Conservation (phyloP, 2,113 vertebrate species). For the Condylura cristata region DNA sequence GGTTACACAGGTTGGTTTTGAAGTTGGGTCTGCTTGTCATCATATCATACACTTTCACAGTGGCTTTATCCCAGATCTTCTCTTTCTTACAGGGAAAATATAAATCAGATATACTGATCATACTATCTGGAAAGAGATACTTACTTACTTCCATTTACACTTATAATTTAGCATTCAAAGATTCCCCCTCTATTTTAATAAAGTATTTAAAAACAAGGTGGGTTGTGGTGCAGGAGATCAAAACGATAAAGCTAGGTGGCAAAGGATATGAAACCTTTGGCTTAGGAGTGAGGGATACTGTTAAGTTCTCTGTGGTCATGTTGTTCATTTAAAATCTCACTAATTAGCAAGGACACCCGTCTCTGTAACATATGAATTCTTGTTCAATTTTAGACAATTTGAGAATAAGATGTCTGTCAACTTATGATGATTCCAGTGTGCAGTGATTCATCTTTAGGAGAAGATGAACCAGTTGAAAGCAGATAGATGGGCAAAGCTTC, state of each 20-base stretch:
- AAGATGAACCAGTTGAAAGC: background rate
- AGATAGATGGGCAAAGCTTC: rapidly evolving
- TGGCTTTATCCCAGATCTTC: background rate
- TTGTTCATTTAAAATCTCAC: background rate
- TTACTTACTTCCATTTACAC: background rate
- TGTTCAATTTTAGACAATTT: background rate
- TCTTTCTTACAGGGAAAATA: background rate
- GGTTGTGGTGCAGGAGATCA: background rate
- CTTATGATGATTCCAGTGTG: background rate
- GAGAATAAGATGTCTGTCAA: background rate
- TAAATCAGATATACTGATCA: background rate
- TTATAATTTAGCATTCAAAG: background rate
- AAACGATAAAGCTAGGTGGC: background rate
- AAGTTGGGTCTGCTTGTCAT: background rate
- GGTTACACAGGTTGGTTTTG: background rate
- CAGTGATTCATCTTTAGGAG: background rate
- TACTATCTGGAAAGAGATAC: background rate
- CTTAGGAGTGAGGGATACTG: background rate
- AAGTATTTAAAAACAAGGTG: background rate
- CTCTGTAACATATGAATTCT: background rate
- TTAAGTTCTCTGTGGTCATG: background rate
- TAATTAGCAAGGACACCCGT: background rate
- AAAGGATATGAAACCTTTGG: background rate
- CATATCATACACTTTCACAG: background rate
- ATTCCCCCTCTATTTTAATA: background rate